Evolutionary conservation across 1,140 invertebrate genomes (phyloP), one percentile per base, ranked within the genome.

Genomic region (Ruditapes philippinarum): DNA sequence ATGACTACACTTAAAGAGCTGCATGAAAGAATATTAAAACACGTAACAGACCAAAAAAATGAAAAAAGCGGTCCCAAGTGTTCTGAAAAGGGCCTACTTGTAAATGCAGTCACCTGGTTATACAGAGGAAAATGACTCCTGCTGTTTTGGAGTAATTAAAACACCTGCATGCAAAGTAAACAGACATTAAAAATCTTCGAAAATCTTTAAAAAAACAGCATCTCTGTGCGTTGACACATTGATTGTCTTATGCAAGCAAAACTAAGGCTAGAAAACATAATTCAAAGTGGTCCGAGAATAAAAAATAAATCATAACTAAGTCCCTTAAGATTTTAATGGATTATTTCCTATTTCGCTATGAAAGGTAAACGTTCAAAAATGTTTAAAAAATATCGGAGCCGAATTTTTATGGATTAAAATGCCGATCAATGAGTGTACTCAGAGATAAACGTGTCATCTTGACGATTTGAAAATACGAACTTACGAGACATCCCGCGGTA

Each of bases 341-440:
- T 84, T 84, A 70, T 51, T 28, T 17, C 14, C 42, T 65, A 68
- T 62, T 68, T 22, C 19, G 42, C 40, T 28, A 28, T 33, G 57
- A 84, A 42, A 25, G 22, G 65, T 68, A 51, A 70, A 42, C 73
- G 81, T 65, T 84, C 25, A 9, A 84, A 70, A 84, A 84, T 49
- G 60, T 70, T 68, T 25, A 70, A 84, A 84, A 84, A 28, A 84
- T 73, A 84, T 84, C 45, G 7, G 40, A 73, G 74, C 70, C 45
- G 81, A 84, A 84, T 68, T 84, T 49, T 68, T 49, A 62, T 49
- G 65, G 81, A 84, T 84, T 84, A 84, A 84, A 51, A 68, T 84
- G 81, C 81, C 81, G 73, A 62, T 84, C 65, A 70, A 68, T 51
- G 40, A 28, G 45, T 70, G 81, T 68, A 51, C 65, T 36, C 0